A percentile compares a stretch with the other conserved stretches of the same genome.
These are phyloP conservation scores for Tyrannus savana DNA, from an alignment of 2,113 vertebrate species.

Conservation along the genomic window DNA sequence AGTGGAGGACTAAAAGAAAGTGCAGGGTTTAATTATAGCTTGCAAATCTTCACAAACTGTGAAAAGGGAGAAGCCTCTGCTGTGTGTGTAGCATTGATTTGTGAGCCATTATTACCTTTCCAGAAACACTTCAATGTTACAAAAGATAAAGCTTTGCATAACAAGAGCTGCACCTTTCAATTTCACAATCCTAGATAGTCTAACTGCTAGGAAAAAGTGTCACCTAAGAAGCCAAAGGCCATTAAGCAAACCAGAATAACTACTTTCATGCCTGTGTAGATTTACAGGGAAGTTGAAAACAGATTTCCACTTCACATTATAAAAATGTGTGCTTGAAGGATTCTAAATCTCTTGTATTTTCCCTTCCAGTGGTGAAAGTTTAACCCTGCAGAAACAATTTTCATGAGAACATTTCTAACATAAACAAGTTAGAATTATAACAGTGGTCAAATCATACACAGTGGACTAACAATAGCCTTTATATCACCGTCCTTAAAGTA, in stretches of 20 bases:
- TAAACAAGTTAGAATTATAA: neutral
- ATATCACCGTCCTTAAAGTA: neutral
- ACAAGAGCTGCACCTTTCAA: neutral
- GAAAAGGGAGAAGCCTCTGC: neutral
- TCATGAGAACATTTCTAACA: neutral
- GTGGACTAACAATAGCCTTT: neutral
- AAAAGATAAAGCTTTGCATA: slow-evolving; percentile 41
- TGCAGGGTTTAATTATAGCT: slow-evolving; percentile 62
- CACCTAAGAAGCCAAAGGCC: neutral
- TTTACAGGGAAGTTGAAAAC: neutral
- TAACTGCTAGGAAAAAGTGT: neutral
- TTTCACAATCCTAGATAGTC: neutral
- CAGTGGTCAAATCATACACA: neutral
- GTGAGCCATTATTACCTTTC: slow-evolving; percentile 61
- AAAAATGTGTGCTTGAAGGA: neutral
- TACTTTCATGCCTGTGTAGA: neutral
- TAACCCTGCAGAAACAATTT: neutral
- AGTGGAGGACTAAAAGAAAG: slow-evolving; percentile 49
- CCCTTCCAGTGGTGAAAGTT: neutral
- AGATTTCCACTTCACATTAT: neutral
- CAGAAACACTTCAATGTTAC: slow-evolving; percentile 15
- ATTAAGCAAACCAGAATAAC: neutral
- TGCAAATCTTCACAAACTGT: slow-evolving; percentile 34
- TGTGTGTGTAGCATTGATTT: slow-evolving; percentile 65
- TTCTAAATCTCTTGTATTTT: neutral